phyloP scores from a whole-genome alignment of 30 jellyfish, hydroid and myxozoan genomes.

The Phacellophora camtschatica region DNA sequence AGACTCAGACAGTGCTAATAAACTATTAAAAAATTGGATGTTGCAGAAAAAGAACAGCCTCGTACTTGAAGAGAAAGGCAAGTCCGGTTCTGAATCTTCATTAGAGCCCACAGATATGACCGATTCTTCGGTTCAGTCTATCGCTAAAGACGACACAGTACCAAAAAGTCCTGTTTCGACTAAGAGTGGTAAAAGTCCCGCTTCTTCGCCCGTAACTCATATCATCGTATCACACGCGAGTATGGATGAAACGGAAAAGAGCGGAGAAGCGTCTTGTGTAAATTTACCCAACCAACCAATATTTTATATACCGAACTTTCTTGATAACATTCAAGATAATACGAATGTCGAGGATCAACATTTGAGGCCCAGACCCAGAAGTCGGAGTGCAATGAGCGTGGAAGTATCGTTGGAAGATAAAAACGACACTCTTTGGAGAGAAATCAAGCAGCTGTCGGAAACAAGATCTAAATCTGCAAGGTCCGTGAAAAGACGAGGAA shows the following conservation, averaged over 20 bases:
- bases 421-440: conserved; percentile 7
- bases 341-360: conserved; percentile 5
- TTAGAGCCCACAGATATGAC: conserved; percentile 28
- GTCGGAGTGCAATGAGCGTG: conserved; percentile 49
- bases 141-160: conserved; percentile 9
- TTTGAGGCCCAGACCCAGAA: conserved; percentile 31
- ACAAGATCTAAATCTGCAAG: conserved; percentile 23
- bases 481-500: conserved; percentile 28
- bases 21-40: conserved; percentile 57
- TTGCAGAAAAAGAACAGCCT: conserved; percentile 45
- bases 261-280: background rate
- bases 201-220: conserved; percentile 3
- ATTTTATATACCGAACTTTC: conserved; percentile 42
- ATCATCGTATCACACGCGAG: conserved; percentile 62
- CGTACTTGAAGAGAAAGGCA: conserved; percentile 23
- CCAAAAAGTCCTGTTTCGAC: background rate
- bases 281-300: conserved; percentile 50
- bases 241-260: background rate
- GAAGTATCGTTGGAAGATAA: conserved; percentile 12
- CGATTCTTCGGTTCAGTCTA: conserved; percentile 37
- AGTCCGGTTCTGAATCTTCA: conserved; percentile 54
- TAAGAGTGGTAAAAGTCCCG: background rate
- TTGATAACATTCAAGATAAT: background rate
- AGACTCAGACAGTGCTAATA: conserved; percentile 23
- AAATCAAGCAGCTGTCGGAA: conserved; percentile 11